A percentile compares a stretch with the other conserved stretches of the same genome.
phyloP scores from a whole-genome alignment of 2,888 invertebrate species.

The Leptinotarsa juncta region DNA sequence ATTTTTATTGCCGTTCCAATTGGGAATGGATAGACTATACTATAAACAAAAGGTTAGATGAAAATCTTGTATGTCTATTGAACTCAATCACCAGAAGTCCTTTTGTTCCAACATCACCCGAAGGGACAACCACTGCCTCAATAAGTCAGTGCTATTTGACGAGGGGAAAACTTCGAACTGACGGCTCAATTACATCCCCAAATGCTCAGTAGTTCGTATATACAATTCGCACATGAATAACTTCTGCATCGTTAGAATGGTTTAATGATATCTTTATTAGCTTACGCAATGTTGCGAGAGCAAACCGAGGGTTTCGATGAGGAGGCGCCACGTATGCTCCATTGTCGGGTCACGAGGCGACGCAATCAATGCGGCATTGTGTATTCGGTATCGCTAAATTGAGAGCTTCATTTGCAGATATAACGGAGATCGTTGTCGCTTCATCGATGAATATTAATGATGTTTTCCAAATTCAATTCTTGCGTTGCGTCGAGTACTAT shows the following conservation, averaged over 20 bases:
- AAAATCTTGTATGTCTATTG: too few species aligned
- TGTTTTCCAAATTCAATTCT: background rate
- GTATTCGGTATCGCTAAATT: constrained; percentile 5
- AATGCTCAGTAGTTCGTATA: constrained; percentile 29
- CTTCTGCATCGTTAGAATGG: constrained; percentile 43
- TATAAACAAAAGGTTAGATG: too few species aligned
- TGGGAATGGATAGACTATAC: too few species aligned
- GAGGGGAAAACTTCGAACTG: constrained; percentile 43
- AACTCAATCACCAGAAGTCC: background rate
- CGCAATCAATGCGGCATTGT: constrained; percentile 19
- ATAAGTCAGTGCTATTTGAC: background rate
- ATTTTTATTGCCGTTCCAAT: too few species aligned
- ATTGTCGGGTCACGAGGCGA: constrained; percentile 22
- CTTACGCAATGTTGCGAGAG: constrained; percentile 24
- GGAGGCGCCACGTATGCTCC: constrained; percentile 24
- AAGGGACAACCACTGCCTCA: constrained; percentile 10
- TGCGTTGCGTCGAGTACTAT: background rate
- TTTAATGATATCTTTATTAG: constrained; percentile 46
- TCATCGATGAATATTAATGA: constrained; percentile 9
- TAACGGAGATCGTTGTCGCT: constrained; percentile 3
- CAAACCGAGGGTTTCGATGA: constrained; percentile 17
- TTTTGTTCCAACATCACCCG: background rate
- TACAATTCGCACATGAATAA: constrained; percentile 41
- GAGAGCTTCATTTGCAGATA: constrained; percentile 12
- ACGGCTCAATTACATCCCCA: constrained; percentile 54